Evolutionary conservation across 2,113 vertebrate genomes (phyloP), one percentile per base, ranked within the genome.

Genomic region (Lota lota): DNA sequence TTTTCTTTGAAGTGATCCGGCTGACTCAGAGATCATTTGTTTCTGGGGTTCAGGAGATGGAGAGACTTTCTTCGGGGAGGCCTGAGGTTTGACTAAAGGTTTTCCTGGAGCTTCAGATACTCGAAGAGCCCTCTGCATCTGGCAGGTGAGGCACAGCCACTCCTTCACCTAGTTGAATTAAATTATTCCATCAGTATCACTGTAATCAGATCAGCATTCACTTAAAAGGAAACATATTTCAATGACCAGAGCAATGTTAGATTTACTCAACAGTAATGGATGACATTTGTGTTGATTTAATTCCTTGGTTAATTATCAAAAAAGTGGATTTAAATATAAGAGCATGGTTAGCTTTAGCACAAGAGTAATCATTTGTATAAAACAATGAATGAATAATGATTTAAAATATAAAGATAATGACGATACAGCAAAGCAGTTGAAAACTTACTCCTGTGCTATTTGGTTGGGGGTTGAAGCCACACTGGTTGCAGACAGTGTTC

Each of bases 121-220:
- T 64, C 92, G 91, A 21, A 96, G 79, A 0, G 95, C 94, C 92
- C 95, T 93, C 61, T 95, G 93, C 94, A 96, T 94, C 87, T 99
- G 96, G 84, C 97, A 98, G 85, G 94, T 98, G 70, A 98, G 94
- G 88, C 96, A 99, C 63, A 98, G 91, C 97, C 97, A 98, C 78
- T 98, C 94, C 17, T 92, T 94, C 50, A 94, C 85, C 97, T 99
- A 81, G 50, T 19, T 81, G 1, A 51, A 72, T 12, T 5, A 15
- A 83, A 74, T 69, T 1, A 72, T 5, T 40, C 1, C 36, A 58
- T 36, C 5, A 59, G 53, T 53, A 5, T 1, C 18, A 63, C 22
- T 51, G 20, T 4, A 3, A 61, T 75, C 4, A 69, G 8, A 18
- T n/a, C 4, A 8, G 53, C 14, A 61, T 61, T 21, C 22, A 67